Base-by-base conservation (phyloP, 2,797 vertebrate species). In the Urosaurus nigricauda region DNA sequence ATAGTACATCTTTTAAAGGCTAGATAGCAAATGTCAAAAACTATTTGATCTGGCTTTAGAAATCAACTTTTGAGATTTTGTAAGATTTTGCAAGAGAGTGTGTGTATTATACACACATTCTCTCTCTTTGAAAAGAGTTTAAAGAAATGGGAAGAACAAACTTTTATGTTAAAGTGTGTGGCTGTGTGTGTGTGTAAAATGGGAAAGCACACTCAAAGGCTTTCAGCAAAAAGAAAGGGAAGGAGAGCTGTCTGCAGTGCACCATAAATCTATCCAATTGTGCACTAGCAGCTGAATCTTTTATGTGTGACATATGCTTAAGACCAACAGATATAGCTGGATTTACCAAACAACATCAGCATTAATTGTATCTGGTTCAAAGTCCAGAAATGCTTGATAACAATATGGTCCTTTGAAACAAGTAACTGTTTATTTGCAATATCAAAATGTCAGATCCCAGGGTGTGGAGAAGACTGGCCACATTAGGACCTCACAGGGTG, bases 1-100 rank as follows among this genome's bases (percentile, higher is more conserved):
- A 56, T 53, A 84, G 92, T 79, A 79, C 75, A 79, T 87, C 92
- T 96, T 95, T 92, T 94, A 96, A 96, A 89, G 94, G 94, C 94
- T 94, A 89, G 29, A 93, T 93, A 95, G 95, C 58, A 97, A 97
- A 97, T 97, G 96, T 96, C 97, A 97, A 65, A 53, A 95, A 94
- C 71, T 87, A 94, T 97, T 96, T 96, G 96, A 97, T 97, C 95
- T 94, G 92, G 87, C 94, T 95, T 96, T 92, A 95, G 90, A 96
- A 96, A 96, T 92, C 93, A 95, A 96, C 93, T 97, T 96, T 95
- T 90, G 92, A 95, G 93, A 93, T 89, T 88, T 94, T 92, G 88
- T 94, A 94, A 96, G 94, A 94, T 68, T 95, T 91, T 94, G 94
- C n/a, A 19, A 53, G 56, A 29, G 37, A 17, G 53, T 56, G 51